Evolutionary conservation across 1,140 invertebrate genomes (phyloP).

Genomic region (Chironomus tepperi): DNA sequence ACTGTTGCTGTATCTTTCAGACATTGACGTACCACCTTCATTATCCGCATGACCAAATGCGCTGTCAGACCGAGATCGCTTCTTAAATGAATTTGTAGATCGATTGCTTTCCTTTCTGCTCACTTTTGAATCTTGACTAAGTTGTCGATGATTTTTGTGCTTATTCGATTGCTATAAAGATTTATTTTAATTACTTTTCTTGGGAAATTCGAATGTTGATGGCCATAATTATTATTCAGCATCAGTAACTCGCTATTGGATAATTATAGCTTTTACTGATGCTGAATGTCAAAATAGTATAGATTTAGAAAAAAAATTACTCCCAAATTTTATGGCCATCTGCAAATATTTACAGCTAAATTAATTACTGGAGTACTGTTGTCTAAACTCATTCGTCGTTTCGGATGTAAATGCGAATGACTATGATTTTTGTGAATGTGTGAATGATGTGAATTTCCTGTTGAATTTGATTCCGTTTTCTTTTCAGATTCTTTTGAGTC

Average conservation of each 20-base stretch:
- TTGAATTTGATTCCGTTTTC: background rate
- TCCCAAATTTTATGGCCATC: too few relatives aligned
- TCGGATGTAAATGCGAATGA: background rate
- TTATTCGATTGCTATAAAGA: background rate
- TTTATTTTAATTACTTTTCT: background rate
- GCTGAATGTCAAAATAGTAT: too few relatives aligned
- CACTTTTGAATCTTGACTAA: conserved; percentile 20
- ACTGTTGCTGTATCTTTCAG: conserved; percentile 60
- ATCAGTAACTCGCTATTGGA: too few relatives aligned
- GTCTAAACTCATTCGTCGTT: conserved; percentile 11
- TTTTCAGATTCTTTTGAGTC: background rate
- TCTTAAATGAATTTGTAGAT: conserved; percentile 24
- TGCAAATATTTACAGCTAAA: too few relatives aligned
- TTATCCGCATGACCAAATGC: conserved; percentile 30
- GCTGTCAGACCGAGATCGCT: conserved; percentile 8
- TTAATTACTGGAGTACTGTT: background rate
- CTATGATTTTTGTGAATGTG: conserved; percentile 4
- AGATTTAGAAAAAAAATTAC: background rate
- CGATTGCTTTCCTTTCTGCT: conserved; percentile 28
- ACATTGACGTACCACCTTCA: conserved; percentile 44
- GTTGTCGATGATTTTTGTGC: conserved; percentile 13
- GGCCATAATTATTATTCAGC: too few relatives aligned
- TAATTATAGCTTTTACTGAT: too few relatives aligned
- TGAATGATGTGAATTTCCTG: conserved; percentile 1
- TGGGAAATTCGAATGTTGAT: too few relatives aligned